Evolutionary conservation across 2,888 invertebrate genomes (phyloP).

Genomic region (Watsonalla binaria): DNA sequence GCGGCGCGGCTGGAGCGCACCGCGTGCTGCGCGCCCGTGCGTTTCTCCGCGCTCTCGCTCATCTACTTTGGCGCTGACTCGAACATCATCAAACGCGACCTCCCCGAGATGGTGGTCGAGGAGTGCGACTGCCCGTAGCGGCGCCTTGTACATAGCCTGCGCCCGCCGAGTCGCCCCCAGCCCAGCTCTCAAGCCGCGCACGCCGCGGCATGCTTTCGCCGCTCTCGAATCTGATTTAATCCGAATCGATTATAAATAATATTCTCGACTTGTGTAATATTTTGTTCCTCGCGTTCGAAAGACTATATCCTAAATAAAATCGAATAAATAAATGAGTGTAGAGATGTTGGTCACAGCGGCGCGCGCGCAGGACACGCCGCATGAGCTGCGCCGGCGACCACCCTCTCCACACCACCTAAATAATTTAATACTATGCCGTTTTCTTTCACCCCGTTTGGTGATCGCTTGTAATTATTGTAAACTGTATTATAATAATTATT

Average conservation of each 20-base stretch:
- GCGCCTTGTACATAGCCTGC: conserved; percentile 53
- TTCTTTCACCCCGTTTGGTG: conserved; percentile 79
- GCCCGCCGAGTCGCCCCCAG: conserved; percentile 30
- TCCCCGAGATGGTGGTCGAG: conserved; percentile 97
- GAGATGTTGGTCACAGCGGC: neutral
- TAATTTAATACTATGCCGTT: conserved; percentile 77
- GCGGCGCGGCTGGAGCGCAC: conserved; percentile 93
- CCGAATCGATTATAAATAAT: conserved; percentile 76
- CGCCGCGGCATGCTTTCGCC: conserved; percentile 65
- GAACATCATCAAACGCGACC: conserved; percentile 94
- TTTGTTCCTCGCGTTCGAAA: conserved; percentile 79
- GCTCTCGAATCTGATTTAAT: conserved; percentile 72
- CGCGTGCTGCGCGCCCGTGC: conserved; percentile 94
- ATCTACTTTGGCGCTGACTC: conserved; percentile 95
- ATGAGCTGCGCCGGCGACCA: conserved; percentile 13
- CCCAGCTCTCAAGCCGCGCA: conserved; percentile 39
- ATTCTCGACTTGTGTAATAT: conserved; percentile 77
- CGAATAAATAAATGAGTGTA: conserved; percentile 44
- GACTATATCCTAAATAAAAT: conserved; percentile 76
- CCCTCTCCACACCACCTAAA: conserved; percentile 53
- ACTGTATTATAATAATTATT: conserved; percentile 79
- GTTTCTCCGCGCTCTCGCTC: conserved; percentile 94
- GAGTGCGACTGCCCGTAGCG: conserved; percentile 95
- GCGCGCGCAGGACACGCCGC: conserved; percentile 5
- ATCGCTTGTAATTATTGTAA: conserved; percentile 80